Evolutionary conservation across 1,140 invertebrate species (phyloP), one percentile per base, ranked within the genome.

Genomic region (Parapsyche elsis): DNA sequence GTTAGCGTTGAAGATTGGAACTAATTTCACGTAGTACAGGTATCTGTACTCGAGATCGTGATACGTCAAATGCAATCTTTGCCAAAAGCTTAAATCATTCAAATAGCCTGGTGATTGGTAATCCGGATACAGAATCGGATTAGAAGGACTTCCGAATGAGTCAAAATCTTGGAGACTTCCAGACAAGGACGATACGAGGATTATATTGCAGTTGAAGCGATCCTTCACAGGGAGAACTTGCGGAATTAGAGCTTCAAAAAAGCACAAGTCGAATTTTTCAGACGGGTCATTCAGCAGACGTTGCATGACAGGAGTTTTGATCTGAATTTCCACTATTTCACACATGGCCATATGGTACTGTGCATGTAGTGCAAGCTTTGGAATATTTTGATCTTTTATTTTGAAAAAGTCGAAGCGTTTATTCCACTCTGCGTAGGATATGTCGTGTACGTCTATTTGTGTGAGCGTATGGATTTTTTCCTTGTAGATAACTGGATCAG

Each of bases 101-200:
- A 67, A 12, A 16, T 64, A 64, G 30, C 14, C 5, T 73, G 19
- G 45, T n/a, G 23, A 16, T 0, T 86, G 16, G 0, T 30, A 1
- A 23, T 85, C 84, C 0, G 90, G 89, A 80, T 89, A 87, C 24
- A 89, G 80, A n/a, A 89, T 80, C 0, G 88, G 86, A 78, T 90
- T 87, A 4, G 84, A 80, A 2, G 87, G 86, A 79, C 86, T 88
- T 7, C 90, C 90, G 14, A 88, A 79, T 0, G 78, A 57, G 10
- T 84, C 79, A 14, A 84, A 84, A 16, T 79, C 83, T 0, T 76
- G 61, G 4, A 75, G 30, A 1, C 83, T 75, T 12, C 0, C 80
- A 83, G 7, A 82, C 80, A 53, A 86, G 0, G 88, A 87, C 24
- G 85, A 87, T 1, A 90, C 76, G 26, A 82, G 80, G n/a, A 90